Evolutionary conservation across 2,888 invertebrate species (phyloP).

Genomic region (Hemaris fuciformis): DNA sequence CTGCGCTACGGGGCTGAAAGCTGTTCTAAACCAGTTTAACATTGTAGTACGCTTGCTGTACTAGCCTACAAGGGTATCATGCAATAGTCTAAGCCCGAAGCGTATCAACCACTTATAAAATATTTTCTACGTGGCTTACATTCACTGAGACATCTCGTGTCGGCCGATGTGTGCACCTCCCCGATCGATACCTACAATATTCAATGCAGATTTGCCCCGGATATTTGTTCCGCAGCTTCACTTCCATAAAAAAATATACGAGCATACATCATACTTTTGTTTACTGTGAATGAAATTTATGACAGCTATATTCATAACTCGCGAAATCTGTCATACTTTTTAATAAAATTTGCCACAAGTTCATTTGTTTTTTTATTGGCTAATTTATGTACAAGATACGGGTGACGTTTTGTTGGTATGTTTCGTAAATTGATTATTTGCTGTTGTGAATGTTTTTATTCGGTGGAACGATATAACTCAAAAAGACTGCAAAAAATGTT

Average conservation of each 20-base stretch:
- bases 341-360: background rate
- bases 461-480: too few relatives aligned
- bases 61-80: too few relatives aligned
- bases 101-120: too few relatives aligned
- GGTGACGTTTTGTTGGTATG: background rate
- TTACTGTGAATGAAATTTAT: constrained; percentile 14
- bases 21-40: too few relatives aligned
- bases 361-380: background rate
- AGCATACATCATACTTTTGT: constrained; percentile 10
- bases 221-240: constrained; percentile 10
- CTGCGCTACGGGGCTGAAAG: too few relatives aligned
- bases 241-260: constrained; percentile 10
- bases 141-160: background rate
- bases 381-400: background rate
- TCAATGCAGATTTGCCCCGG: constrained; percentile 13
- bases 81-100: too few relatives aligned
- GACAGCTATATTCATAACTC: constrained; percentile 11
- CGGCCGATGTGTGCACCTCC: background rate
- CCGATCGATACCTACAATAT: background rate
- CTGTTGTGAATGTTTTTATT: background rate
- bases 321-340: background rate
- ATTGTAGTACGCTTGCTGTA: too few relatives aligned
- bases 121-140: too few relatives aligned
- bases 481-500: too few relatives aligned
- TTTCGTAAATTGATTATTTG: background rate